A percentile compares a stretch with the other conserved stretches of the same genome.
These are phyloP conservation scores for Sinocyclocheilus anshuiensis DNA, from an alignment of 2,113 vertebrate species.

Conservation along the genomic window DNA sequence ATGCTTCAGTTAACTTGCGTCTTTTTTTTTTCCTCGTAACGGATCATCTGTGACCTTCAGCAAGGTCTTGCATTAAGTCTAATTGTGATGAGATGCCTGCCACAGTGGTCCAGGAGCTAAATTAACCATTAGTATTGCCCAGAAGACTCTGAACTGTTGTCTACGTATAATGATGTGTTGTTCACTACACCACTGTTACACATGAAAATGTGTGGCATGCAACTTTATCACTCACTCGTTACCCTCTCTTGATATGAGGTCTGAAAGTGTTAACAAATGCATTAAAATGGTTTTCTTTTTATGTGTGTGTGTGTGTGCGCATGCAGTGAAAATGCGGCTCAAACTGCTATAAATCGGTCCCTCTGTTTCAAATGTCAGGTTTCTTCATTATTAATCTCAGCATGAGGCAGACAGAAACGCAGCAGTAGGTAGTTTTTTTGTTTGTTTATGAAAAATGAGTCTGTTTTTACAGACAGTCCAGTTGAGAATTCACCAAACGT, in stretches of 20 bases:
- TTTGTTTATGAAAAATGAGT: slow-evolving; percentile 23
- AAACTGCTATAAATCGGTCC: neutral
- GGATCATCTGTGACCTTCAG: slow-evolving; percentile 66
- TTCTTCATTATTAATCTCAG: slow-evolving; percentile 45
- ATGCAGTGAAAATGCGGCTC: slow-evolving; percentile 7
- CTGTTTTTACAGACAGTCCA: neutral
- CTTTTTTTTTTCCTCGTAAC: slow-evolving; percentile 50
- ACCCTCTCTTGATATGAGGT: neutral
- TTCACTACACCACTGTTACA: neutral
- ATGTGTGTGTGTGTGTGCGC: slow-evolving; percentile 41
- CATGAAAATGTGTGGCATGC: slow-evolving; percentile 17
- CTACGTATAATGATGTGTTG: slow-evolving; percentile 50
- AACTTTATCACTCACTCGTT: slow-evolving; percentile 13
- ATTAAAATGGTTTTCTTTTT: neutral
- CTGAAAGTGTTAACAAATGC: slow-evolving; percentile 14
- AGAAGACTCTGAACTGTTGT: slow-evolving; percentile 49
- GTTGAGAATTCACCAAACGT: neutral
- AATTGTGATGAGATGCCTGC: slow-evolving; percentile 71
- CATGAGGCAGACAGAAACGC: slow-evolving; percentile 27
- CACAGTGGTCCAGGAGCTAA: slow-evolving; percentile 59
- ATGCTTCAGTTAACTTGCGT: slow-evolving; percentile 68
- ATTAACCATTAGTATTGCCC: slow-evolving; percentile 59
- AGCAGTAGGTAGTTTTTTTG: slow-evolving; percentile 4
- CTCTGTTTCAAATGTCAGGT: slow-evolving; percentile 31
- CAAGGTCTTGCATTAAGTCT: slow-evolving; percentile 67